Evolutionary conservation across 2,797 vertebrate genomes (phyloP).

Genomic region (Megaceryle alcyon): DNA sequence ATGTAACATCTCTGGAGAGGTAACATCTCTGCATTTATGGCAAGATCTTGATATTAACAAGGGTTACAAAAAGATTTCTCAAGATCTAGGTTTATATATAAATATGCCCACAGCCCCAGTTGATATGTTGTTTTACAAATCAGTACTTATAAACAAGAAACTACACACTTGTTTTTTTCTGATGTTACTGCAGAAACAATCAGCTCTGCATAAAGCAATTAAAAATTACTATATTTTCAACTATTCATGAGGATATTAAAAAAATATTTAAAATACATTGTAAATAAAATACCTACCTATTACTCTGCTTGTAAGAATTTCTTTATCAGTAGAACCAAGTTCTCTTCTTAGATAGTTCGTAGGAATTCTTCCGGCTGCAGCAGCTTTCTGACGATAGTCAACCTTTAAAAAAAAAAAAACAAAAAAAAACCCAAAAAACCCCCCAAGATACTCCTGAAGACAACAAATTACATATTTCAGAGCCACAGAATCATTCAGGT

Average conservation of each 20-base stretch:
- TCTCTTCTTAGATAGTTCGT: constrained; percentile 95
- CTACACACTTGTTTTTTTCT: background rate
- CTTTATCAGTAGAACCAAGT: constrained; percentile 89
- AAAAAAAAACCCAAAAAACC: too few relatives aligned
- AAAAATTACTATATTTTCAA: background rate
- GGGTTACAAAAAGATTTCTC: background rate
- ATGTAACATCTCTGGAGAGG: background rate
- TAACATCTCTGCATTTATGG: background rate
- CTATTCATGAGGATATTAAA: background rate
- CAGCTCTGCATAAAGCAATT: background rate
- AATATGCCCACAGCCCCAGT: accelerated
- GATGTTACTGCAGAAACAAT: background rate
- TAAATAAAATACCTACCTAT: constrained; percentile 83
- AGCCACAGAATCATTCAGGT: background rate
- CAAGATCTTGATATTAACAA: background rate
- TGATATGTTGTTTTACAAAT: background rate
- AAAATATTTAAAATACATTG: background rate
- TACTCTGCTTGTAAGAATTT: constrained; percentile 96
- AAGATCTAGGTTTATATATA: background rate
- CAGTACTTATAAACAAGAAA: background rate
- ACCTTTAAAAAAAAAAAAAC: constrained; percentile 80
- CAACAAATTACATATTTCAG: background rate
- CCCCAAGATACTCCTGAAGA: background rate
- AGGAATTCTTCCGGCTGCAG: constrained; percentile 96
- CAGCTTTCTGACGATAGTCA: constrained; percentile 96